phyloP scores from a whole-genome alignment of 2,888 invertebrate genomes.

The Trilocha varians region DNA sequence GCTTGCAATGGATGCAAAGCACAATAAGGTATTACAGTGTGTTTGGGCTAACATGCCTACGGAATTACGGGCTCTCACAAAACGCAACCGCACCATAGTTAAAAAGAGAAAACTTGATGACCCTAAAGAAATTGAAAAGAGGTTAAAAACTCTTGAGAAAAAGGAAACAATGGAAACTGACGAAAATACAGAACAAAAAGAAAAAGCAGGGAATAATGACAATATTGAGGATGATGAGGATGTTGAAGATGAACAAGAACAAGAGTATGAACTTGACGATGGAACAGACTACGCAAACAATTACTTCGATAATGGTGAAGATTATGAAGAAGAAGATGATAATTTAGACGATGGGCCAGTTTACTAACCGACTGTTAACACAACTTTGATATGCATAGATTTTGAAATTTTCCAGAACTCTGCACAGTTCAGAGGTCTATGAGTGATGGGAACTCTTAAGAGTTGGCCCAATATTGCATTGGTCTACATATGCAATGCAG shows the following conservation, averaged over 20 bases:
- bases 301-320: conserved; percentile 91
- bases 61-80: conserved; percentile 73
- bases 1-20: conserved; percentile 60
- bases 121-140: conserved; percentile 46
- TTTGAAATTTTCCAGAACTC: no score
- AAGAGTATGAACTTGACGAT: conserved; percentile 90
- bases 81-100: conserved; percentile 35
- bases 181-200: conserved; percentile 62
- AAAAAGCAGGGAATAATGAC: conserved; percentile 60
- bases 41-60: conserved; percentile 77
- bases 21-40: conserved; percentile 59
- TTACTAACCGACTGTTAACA: conserved; percentile 55
- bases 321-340: conserved; percentile 89
- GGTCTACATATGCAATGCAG: no score
- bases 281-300: conserved; percentile 91
- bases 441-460: no score
- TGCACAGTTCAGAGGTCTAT: no score
- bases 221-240: conserved; percentile 72
- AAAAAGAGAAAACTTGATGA: conserved; percentile 55
- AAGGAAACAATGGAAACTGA: conserved; percentile 71
- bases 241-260: conserved; percentile 76
- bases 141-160: conserved; percentile 78
- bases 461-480: no score
- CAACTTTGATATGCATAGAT: background rate
- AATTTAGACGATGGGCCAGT: conserved; percentile 88